phyloP scores from a whole-genome alignment of 1,140 invertebrate species.

The Musca domestica region DNA sequence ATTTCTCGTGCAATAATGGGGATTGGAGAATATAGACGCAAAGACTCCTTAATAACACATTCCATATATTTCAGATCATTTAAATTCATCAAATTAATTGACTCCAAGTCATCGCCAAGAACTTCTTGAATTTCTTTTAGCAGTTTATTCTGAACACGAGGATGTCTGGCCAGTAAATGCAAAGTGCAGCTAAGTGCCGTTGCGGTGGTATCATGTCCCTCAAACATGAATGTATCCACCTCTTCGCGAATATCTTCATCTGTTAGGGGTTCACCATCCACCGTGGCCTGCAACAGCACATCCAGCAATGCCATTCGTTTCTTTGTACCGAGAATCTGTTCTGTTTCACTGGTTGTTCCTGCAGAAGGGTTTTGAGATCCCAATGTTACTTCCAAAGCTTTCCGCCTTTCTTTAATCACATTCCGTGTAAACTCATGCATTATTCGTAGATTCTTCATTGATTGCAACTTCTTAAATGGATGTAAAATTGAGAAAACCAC shows the following conservation, averaged over 20 bases:
- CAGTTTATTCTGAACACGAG: conserved; percentile 56
- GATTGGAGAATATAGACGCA: conserved; percentile 62
- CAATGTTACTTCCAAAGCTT: conserved; percentile 37
- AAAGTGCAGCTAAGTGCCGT: conserved; percentile 53
- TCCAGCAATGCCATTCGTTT: conserved; percentile 75
- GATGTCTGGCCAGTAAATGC: conserved; percentile 37
- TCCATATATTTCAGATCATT: conserved; percentile 62
- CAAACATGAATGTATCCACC: conserved; percentile 79
- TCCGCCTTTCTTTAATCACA: conserved; percentile 55
- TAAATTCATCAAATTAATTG: conserved; percentile 55
- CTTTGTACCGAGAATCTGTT: conserved; percentile 40
- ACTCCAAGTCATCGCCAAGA: conserved; percentile 51
- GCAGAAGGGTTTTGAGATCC: too few relatives aligned
- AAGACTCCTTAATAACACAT: conserved; percentile 59
- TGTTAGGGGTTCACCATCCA: conserved; percentile 58
- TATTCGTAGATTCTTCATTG: conserved; percentile 59
- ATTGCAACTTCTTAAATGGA: conserved; percentile 54
- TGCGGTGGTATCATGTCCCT: conserved; percentile 74
- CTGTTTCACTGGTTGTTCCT: neutral
- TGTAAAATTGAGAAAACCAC: conserved; percentile 30
- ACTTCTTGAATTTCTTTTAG: conserved; percentile 60
- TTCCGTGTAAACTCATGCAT: conserved; percentile 67
- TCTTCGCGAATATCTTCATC: conserved; percentile 70
- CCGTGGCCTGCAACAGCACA: conserved; percentile 65
- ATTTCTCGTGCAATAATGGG: conserved; percentile 59